A percentile compares a stretch with the other conserved stretches of the same genome.
Conservation (phyloP, 2,113 vertebrate genomes). For the Lepus timidus region DNA sequence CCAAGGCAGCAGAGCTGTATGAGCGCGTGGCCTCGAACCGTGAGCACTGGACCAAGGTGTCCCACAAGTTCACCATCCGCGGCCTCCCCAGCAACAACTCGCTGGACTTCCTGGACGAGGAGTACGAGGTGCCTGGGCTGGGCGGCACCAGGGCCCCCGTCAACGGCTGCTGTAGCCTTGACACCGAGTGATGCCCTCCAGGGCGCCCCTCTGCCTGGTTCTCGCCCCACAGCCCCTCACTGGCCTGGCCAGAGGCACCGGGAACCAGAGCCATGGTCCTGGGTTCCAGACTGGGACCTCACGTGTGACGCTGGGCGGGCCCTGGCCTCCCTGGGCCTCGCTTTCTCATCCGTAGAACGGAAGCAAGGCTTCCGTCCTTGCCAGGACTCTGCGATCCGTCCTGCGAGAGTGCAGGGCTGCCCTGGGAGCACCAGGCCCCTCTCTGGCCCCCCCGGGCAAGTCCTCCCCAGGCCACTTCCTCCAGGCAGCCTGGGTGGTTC, state of each 20-base stretch:
- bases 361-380: conserved; percentile 50
- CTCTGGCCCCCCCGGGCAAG: not conserved
- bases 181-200: conserved; percentile 82
- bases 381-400: conserved; percentile 51
- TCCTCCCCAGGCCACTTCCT: not conserved
- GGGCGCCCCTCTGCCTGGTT: conserved; percentile 27
- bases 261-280: conserved; percentile 68
- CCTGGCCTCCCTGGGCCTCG: conserved; percentile 39
- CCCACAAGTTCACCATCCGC: conserved; percentile 97
- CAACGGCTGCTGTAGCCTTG: conserved; percentile 93
- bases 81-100: conserved; percentile 99
- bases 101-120: conserved; percentile 97
- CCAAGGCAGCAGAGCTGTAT: conserved; percentile 92
- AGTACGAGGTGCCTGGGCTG: conserved; percentile 93
- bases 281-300: conserved; percentile 19
- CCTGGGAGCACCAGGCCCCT: not conserved
- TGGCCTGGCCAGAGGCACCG: conserved; percentile 10
- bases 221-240: not conserved
- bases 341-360: conserved; percentile 55
- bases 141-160: conserved; percentile 88
- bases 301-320: not conserved
- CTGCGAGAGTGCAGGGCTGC: conserved; percentile 12
- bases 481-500: not conserved
- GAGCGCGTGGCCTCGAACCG: conserved; percentile 96
- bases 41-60: conserved; percentile 98